Base-by-base conservation (phyloP, 1,140 invertebrate genomes). In the Paralvinella palmiformis region DNA sequence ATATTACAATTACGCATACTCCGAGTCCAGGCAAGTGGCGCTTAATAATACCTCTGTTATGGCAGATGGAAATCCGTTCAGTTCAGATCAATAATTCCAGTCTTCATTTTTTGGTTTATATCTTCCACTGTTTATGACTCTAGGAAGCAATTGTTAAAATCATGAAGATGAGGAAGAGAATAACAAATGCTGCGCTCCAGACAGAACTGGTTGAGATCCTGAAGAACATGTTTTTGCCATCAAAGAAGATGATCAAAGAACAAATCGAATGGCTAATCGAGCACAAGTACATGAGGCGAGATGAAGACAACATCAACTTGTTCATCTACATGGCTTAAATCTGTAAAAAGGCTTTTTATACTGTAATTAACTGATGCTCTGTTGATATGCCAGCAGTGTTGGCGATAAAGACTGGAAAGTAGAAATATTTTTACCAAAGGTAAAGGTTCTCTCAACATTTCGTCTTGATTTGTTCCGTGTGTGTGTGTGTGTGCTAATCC, bases 71-170 rank as follows among this genome's bases (percentile, higher is more conserved):
- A 10, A 6, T 41, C 10, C n/a, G 37, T 10, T 13, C 37, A 41
- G 37, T 41, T 41, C 37, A 41, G 37, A 10, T 41, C 37, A 10
- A 41, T n/a, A n/a, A 41, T 41, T 41, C 37, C 37, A 41, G 10
- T 10, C 37, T 41, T 41, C 37, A 41, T 41, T 41, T 41, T n/a
- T 41, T 13, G 10, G 37, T n/a, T 13, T n/a, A 41, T 41, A 10
- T n/a, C n/a, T 13, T 41, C 10, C 10, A 41, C 37, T 41, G 37
- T 41, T 41, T n/a, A 41, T n/a, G 41, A 61, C 71, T 67, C 15
- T 86, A 97, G 87, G 94, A 98, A 82, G 94, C 94, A n/a, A 96
- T 98, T 66, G 96, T 98, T 66, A 98, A 98, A 81, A 98, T 99
- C 61, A 85, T 99, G 78, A 98, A 98, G 80, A 98, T 96, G 92